Base-by-base conservation (phyloP, 2,797 vertebrate species). In the Tamandua tetradactyla region DNA sequence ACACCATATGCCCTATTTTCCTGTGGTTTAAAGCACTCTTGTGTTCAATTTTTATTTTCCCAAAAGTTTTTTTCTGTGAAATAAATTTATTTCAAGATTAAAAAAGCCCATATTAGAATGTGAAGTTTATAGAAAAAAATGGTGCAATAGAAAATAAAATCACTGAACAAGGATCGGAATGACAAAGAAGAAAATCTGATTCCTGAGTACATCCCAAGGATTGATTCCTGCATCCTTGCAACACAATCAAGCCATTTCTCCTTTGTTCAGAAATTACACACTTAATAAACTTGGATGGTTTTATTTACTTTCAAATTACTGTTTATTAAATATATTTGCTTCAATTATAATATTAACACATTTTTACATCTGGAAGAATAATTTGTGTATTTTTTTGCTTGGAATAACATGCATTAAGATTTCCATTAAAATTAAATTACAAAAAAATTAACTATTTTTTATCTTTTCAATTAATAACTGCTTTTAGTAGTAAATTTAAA, bases 181-280 rank as follows among this genome's bases (percentile, higher is more conserved):
- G 27, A 8, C 20, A 69, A 55, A 1, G 10, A 42, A n/a, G 4
- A 27, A 2, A 2, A 23, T 22, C 10, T 42, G 32, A 12, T 0
- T 42, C 18, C 32, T 64, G 8, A 52, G 4, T 35, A 66, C 12
- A n/a, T 3, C 27, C 15, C 25, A 40, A 49, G 5, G 81, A 76
- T 42, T 15, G 7, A 18, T 27, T 7, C 5, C 84, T 3, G 6
- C 23, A 44, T 27, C 22, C 8, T 3, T 55, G 30, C 11, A 20
- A 17, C 18, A 20, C 3, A 25, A 1, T 27, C 7, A 64, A 5
- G 22, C 3, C 35, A 62, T 18, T 5, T 62, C 2, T 35, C 32
- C 14, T 12, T 42, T 62, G 17, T 23, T 83, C 59, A 80, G 8
- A 57, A 27, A 52, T 3, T 49, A 23, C 3, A 59, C 0, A 35